phyloP scores from a whole-genome alignment of 2,113 vertebrate species.

The Empidonax traillii region DNA sequence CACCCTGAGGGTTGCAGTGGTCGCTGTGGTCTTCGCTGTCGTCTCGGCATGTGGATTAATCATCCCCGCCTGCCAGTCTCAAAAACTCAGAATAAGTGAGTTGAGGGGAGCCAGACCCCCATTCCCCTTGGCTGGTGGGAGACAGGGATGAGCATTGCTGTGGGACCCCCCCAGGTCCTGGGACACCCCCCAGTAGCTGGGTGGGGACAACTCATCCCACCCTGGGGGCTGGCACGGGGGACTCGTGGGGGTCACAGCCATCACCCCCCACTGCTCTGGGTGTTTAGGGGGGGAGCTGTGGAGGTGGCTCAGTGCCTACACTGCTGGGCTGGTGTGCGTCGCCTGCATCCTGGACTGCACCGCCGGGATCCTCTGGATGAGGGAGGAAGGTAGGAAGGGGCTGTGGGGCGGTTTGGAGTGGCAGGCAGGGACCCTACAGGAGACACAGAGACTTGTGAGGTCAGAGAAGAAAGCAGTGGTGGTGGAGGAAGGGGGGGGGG shows the following conservation, averaged over 20 bases:
- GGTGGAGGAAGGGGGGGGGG: background rate
- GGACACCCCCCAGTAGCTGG: accelerated
- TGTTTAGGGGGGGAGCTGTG: slow-evolving; percentile 48
- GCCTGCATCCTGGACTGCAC: background rate
- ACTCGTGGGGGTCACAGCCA: accelerated
- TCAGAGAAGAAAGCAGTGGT: background rate
- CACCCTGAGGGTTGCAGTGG: background rate
- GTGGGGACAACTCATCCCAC: accelerated
- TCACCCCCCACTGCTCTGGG: background rate
- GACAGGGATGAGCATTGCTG: background rate
- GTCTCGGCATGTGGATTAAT: background rate
- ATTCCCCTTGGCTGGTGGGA: accelerated
- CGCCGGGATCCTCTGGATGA: slow-evolving; percentile 28
- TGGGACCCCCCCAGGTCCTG: background rate
- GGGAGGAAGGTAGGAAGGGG: slow-evolving; percentile 26
- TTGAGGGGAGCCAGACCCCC: background rate
- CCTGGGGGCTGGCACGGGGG: accelerated
- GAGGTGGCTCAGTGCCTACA: slow-evolving; percentile 59
- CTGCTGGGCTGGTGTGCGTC: slow-evolving; percentile 16
- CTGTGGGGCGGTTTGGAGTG: accelerated
- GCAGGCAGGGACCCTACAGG: accelerated
- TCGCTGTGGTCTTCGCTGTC: background rate
- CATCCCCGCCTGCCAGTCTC: slow-evolving; percentile 37
- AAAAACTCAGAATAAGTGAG: slow-evolving; percentile 57
- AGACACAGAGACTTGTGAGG: background rate